Base-by-base conservation (phyloP, 2,113 vertebrate species). In the Equus quagga region DNA sequence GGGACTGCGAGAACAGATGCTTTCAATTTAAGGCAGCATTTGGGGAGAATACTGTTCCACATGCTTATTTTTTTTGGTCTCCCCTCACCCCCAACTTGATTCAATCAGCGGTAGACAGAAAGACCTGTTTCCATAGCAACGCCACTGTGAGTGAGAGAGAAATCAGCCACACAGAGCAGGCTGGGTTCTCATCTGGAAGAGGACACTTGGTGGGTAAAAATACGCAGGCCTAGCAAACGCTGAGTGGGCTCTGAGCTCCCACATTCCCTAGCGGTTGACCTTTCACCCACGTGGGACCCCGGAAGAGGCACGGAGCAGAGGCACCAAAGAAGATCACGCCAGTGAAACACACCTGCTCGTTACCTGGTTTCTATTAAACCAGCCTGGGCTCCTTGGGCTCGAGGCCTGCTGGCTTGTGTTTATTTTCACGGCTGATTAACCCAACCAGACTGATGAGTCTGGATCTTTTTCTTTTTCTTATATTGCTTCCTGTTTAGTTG, bases 341-440 rank as follows among this genome's bases (percentile, higher is more conserved):
- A 44, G 51, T 56, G 31, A 84, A 58, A 67, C 92, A 92, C 64
- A 97, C 96, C 94, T 97, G 95, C 44, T 94, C 5, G 0, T 62
- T 49, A 87, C 87, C 92, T 94, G 97, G 56, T 83, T 96, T 80
- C 88, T 33, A 73, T 97, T 94, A 96, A 88, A 73, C 46, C 41
- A 64, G 65, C 33, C 83, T 36, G 18, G 36, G 93, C 73, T 90
- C 79, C 94, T 56, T 24, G 64, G 96, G 85, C 60, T 51, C 69
- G 26, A 21, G 64, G 75, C 73, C 93, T 60, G 15, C 80, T 64
- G 89, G 75, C 86, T 89, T 72, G n/a, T 60, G 46, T 96, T 97
- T 94, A 60, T 95, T 85, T 96, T 98, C 56, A 60, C 83, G 97
- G 80, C 49, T 96, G 94, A 97, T 96, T 93, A 89, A 96, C 91